Evolutionary conservation across 2,888 invertebrate species (phyloP), one percentile per base, ranked within the genome.

Genomic region (Melipona bicolor): DNA sequence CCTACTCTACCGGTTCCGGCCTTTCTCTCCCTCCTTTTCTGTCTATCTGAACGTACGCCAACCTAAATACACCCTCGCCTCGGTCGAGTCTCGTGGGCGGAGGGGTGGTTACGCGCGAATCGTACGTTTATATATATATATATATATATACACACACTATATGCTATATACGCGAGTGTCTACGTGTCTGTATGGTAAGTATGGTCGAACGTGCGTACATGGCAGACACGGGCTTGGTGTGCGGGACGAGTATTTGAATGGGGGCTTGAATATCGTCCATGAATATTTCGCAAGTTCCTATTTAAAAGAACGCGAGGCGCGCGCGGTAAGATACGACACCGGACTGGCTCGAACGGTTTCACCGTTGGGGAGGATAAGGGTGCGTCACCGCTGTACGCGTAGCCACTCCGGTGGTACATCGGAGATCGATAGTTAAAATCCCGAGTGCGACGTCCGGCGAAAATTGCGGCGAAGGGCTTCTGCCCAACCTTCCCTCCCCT

Each of bases 281-380:
- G 92, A 93, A 93, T 93, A 93, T 92, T 93, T 92, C 87, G 90
- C 88, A 78, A 91, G 88, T 87, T 90, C 83, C 88, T 88, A 90
- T 90, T 92, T 89, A 90, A 88, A 90, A 90, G 89, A 89, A 89
- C 85, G 83, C 84, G 84, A 84, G 65, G 81, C 78, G 75, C 83
- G 76, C 83, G 70, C 81, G 83, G 88, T 86, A 91, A 91, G 88
- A 90, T 84, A 88, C 80, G 85, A 90, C 87, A 86, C 83, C 78
- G 84, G 82, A 79, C 83, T 83, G 79, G 64, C 80, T 86, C 75
- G 74, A 74, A 78, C 72, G 32, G 49, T 71, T 74, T 71, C 68
- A 71, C 64, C 49, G n/a, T n/a, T n/a, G 65, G 56, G 77, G 77
- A 61, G 77, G 77, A 71, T n/a, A 43, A 59, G 24, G 59, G 56